Evolutionary conservation across 1,140 invertebrate species (phyloP), one percentile per base, ranked within the genome.

Genomic region (Platyscapa corneri): DNA sequence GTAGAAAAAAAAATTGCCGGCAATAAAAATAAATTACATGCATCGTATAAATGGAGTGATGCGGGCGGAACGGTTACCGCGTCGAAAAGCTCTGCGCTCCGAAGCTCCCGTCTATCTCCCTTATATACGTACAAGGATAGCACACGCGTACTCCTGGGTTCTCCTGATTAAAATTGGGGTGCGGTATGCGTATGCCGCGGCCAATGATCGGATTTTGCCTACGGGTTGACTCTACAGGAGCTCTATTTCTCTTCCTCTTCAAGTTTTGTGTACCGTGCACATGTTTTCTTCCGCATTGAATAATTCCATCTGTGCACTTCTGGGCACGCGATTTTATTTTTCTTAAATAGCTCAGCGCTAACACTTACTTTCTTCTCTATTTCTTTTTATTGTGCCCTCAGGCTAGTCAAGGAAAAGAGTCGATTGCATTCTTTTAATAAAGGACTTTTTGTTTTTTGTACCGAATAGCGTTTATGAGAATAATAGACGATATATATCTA

Each of bases 21-120:
- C 93, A 93, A 93, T 93, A 93, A 93, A 93, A 93, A 93, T 93
- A 93, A 93, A 93, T 93, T 93, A 93, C 93, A 92, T 93, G 92
- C 92, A 92, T 92, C 92, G 92, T 93, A 93, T 92, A 91, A 91
- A 90, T 88, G 89, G 89, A 87, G 64, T n/a, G 46, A 10, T 34
- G 30, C 32, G 49, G 67, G 39, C 27, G 0, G 42, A n/a, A 30
- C n/a, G 23, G 49, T 23, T 77, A 12, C 10, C 27, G 30, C 34
- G 30, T 88, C 89, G 90, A 64, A 91, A 90, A 91, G 91, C 90
- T 91, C 32, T n/a, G 86, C 84, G 86, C 88, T 88, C 90, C 87
- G 91, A 91, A 91, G 27, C n/a, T 5, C n/a, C 46, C 91, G 92
- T 93, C 89, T 74, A 56, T 75, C 3, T 60, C 7, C 8, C 23